Evolutionary conservation across 2,797 vertebrate species (phyloP).

Genomic region (Anguilla megastoma): DNA sequence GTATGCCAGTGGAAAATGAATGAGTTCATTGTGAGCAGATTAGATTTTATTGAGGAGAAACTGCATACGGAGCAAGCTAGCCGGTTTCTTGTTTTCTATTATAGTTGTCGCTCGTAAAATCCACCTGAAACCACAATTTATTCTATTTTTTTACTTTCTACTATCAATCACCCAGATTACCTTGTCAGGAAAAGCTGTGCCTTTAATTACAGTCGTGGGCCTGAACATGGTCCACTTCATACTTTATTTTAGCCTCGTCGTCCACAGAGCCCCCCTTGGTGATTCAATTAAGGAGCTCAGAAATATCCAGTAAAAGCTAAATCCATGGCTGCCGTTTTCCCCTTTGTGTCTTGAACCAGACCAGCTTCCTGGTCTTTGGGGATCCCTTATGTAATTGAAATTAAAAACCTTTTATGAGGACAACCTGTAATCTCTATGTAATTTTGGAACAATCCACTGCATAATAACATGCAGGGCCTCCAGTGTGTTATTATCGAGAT

Average conservation of each 20-base stretch:
- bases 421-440: neutral
- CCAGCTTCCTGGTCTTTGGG: neutral
- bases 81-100: slow-evolving; percentile 25
- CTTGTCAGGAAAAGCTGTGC: slow-evolving; percentile 8
- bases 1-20: slow-evolving; percentile 17
- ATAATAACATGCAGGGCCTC: neutral
- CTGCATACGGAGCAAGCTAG: neutral
- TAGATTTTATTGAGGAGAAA: slow-evolving; percentile 13
- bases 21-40: slow-evolving; percentile 12
- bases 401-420: neutral
- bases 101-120: slow-evolving; percentile 7
- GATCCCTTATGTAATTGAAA: slow-evolving; percentile 5
- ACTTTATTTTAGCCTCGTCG: slow-evolving; percentile 14
- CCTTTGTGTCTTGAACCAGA: neutral
- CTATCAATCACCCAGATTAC: slow-evolving; percentile 30
- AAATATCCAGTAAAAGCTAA: neutral
- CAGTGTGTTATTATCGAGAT: slow-evolving; percentile 18
- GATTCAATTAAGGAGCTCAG: slow-evolving; percentile 12
- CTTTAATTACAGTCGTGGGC: neutral
- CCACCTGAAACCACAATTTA: slow-evolving; percentile 1
- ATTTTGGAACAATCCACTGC: neutral
- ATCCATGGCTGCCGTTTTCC: neutral
- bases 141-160: slow-evolving; percentile 5
- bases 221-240: slow-evolving; percentile 4
- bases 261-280: neutral